phyloP scores from a whole-genome alignment of 2,113 vertebrate genomes.

The Nasalis larvatus region DNA sequence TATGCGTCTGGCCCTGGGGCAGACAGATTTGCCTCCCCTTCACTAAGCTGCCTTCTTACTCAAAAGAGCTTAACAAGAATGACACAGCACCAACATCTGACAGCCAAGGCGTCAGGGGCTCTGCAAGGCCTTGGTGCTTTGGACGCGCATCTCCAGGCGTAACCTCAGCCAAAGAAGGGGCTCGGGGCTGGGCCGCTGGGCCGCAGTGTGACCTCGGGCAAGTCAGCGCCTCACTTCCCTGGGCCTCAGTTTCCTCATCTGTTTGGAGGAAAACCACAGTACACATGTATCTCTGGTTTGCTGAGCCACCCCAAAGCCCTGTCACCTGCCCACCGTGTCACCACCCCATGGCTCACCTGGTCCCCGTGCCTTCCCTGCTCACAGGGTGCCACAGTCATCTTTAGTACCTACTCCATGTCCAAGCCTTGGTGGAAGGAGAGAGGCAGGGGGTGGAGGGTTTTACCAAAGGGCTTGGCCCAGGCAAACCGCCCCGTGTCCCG shows the following conservation, averaged over 20 bases:
- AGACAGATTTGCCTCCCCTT: background rate
- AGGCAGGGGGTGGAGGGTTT: background rate
- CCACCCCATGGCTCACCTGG: background rate
- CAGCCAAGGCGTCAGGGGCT: background rate
- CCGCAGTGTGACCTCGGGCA: background rate
- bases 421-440: background rate
- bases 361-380: background rate
- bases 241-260: conserved; percentile 63
- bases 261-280: background rate
- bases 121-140: fast-evolving
- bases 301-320: background rate
- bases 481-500: background rate
- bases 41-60: background rate
- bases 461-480: background rate
- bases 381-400: background rate
- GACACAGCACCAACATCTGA: background rate
- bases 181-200: background rate
- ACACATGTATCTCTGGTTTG: background rate
- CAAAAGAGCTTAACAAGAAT: background rate
- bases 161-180: background rate
- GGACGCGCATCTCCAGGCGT: background rate
- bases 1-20: background rate
- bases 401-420: background rate
- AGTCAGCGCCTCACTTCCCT: background rate
- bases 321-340: background rate